Evolutionary conservation across 2,797 vertebrate species (phyloP).

Genomic region (Varecia variegata): DNA sequence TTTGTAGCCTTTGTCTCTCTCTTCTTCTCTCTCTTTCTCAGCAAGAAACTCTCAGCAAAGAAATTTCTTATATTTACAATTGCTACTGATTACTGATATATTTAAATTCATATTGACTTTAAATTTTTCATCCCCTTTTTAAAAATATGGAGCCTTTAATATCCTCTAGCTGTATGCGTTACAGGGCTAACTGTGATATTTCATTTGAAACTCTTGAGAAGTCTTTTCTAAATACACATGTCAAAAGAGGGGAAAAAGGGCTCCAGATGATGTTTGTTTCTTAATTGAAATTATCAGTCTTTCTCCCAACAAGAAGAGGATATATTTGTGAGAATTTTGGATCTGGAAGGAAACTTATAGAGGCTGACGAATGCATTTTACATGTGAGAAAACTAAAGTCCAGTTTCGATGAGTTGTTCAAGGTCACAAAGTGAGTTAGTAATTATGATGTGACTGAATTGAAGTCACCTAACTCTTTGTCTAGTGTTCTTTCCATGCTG

Average conservation of each 20-base stretch:
- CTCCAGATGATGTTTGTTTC: neutral
- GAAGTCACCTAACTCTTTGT: neutral
- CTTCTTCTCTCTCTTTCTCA: too few relatives aligned
- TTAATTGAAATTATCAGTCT: neutral
- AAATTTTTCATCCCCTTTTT: neutral
- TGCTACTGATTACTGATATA: neutral
- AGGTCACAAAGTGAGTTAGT: constrained; percentile 29
- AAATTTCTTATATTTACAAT: neutral
- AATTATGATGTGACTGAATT: neutral
- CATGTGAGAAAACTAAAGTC: neutral
- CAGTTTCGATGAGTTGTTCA: neutral
- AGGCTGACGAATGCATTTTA: neutral
- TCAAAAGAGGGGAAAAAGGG: neutral
- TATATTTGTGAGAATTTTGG: neutral
- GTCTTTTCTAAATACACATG: neutral
- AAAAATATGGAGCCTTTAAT: neutral
- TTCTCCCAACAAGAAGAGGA: neutral
- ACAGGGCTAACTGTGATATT: neutral
- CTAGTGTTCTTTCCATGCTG: neutral
- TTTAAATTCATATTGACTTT: neutral
- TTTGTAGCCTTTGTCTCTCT: neutral
- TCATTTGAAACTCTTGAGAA: neutral
- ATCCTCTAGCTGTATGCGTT: neutral
- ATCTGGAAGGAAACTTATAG: neutral
- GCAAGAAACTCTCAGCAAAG: neutral